Evolutionary conservation across 1,140 invertebrate species (phyloP), one percentile per base, ranked within the genome.

Genomic region (Aethina tumida): DNA sequence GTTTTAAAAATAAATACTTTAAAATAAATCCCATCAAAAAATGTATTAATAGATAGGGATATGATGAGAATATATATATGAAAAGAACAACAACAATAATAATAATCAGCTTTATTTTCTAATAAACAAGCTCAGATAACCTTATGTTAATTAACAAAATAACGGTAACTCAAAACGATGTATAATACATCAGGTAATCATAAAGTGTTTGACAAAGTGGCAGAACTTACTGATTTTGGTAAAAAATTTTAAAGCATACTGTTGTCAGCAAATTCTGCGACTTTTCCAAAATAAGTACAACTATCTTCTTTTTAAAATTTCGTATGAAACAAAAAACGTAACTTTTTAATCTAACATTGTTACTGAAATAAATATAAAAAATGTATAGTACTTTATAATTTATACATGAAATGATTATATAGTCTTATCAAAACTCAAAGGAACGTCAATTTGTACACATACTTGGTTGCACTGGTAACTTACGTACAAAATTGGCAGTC

Each of bases 391-490:
- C 27, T 35, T 36, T 40, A 43, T 40, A 47, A 36, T 49, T 39
- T 47, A 50, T 46, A 50, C 46, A 45, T 40, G 41, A 45, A 52
- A 46, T 45, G 36, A 48, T 44, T 43, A 50, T 10, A 47, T 46
- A 52, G 39, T 49, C 39, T 43, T 45, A 50, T 45, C 37, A 41
- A 44, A 49, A 52, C 41, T 44, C 47, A 47, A 52, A 56, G 52
- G 52, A 55, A 55, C 52, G 47, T 49, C 40, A 44, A 51, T 56
- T 56, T 57, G 53, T 57, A 57, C 52, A 55, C 51, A 49, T 55
- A 57, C 52, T 57, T 57, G 55, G 55, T 57, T 55, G 50, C 55
- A 57, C 53, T 57, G 55, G 55, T 57, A 57, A 57, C 55, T 57
- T 45, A 53, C 48, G 48, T 55, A 55, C 50, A 55, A 55, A 55